Percentiles rank a stretch among this genome's conserved stretches.
These are phyloP conservation scores for Erebia ligea DNA, from an alignment of 2,888 invertebrate genomes.

Conservation along the genomic window DNA sequence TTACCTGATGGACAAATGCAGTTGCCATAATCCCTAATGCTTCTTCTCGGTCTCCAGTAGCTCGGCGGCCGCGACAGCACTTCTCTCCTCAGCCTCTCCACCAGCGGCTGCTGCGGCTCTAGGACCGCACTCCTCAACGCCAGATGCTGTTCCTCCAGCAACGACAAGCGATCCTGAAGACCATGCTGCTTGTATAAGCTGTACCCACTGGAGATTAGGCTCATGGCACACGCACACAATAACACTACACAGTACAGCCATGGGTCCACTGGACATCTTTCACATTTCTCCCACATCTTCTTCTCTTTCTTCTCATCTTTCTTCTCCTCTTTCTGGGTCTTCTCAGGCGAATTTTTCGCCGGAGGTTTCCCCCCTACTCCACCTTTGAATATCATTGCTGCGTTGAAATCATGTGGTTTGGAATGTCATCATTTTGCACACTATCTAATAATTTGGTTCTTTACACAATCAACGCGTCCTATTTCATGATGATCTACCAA, in stretches of 20 bases:
- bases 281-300: conserved; percentile 67
- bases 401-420: conserved; percentile 43
- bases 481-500: background rate
- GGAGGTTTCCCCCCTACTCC: conserved; percentile 71
- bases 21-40: conserved; percentile 84
- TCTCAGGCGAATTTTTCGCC: conserved; percentile 51
- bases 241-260: conserved; percentile 80
- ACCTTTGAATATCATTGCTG: conserved; percentile 72
- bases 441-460: background rate
- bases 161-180: conserved; percentile 76
- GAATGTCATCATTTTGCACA: conserved; percentile 16
- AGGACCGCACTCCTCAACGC: conserved; percentile 78
- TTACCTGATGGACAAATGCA: conserved; percentile 89
- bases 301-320: conserved; percentile 53
- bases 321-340: conserved; percentile 56
- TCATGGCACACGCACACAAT: conserved; percentile 86
- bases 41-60: conserved; percentile 69
- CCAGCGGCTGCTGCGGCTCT: conserved; percentile 79
- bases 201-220: conserved; percentile 84
- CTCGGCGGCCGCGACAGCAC: conserved; percentile 66
- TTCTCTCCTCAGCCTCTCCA: conserved; percentile 82
- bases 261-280: conserved; percentile 68
- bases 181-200: conserved; percentile 83
- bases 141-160: conserved; percentile 82
- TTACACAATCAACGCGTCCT: background rate